Evolutionary conservation across 2,797 vertebrate genomes (phyloP), one percentile per base, ranked within the genome.

Genomic region (Kryptolebias ocellatus): DNA sequence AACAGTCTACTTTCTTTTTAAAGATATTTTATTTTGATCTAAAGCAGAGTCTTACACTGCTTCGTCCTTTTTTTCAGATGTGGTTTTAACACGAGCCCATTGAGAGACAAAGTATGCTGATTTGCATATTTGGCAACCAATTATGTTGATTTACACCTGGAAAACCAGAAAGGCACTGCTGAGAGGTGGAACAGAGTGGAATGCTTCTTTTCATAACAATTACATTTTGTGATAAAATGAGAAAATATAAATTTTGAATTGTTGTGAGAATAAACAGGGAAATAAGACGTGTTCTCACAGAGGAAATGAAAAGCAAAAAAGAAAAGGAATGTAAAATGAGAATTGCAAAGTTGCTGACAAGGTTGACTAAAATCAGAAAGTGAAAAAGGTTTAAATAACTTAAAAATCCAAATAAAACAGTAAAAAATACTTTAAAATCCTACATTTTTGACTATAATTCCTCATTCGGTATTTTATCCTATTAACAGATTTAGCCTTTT

Each of bases 1-100:
- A 18, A 44, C 9, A 28, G 17, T 0, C 28, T 18, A 4, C 15
- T 14, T 4, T 20, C n/a, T 18, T 61, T 29, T n/a, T n/a, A 44
- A n/a, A n/a, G 57, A 54, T 29, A 45, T 56, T 51, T 45, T 51
- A 49, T n/a, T 29, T 6, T 46, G 2, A 64, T 58, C 49, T 42
- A 42, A 14, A 42, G 39, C 14, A 24, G 24, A 56, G 11, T 12
- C 20, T 12, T 11, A 42, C 18, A 14, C 46, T 15, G 42, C 1
- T 14, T 3, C 4, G 4, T 2, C 3, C 8, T 16, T 53, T 53
- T 29, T 29, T 16, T 3, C 14, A 37, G 14, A 20, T 16, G 31
- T 20, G n/a, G 39, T 20, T 57, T 28, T 49, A 1, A 16, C 34
- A n/a, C 18, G 34, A 54, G 37, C 42, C 53, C 46, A 17, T 31